Percentiles rank a stretch among this genome's conserved stretches.
Conservation (phyloP, 2,113 vertebrate genomes). For the Blennius ocellaris region DNA sequence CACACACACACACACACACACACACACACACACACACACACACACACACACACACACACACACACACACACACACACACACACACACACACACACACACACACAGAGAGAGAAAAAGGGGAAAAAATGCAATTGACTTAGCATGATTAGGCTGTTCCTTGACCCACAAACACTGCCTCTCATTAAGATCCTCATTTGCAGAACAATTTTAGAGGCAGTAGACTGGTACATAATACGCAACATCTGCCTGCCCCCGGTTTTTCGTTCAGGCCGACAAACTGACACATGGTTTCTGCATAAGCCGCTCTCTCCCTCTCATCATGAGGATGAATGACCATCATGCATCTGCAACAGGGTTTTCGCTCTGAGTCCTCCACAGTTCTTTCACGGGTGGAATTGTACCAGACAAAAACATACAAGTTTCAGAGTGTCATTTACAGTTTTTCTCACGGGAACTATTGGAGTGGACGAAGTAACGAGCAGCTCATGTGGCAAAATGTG, state of each 20-base stretch:
- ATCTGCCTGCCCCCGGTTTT: constrained; percentile 80
- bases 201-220: constrained; percentile 81
- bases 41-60: constrained; percentile 15
- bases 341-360: constrained; percentile 55
- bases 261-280: constrained; percentile 63
- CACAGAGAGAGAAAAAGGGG: constrained; percentile 9
- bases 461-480: constrained; percentile 4
- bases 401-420: background rate
- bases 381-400: constrained; percentile 25
- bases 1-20: constrained; percentile 24
- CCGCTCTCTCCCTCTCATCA: constrained; percentile 44
- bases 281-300: constrained; percentile 72
- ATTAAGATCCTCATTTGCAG: constrained; percentile 82
- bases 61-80: constrained; percentile 22
- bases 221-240: constrained; percentile 79
- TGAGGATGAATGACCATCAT: constrained; percentile 51
- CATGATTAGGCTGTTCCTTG: constrained; percentile 80
- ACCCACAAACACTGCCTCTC: constrained; percentile 77
- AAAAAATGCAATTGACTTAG: constrained; percentile 78
- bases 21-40: constrained; percentile 8
- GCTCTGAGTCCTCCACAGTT: constrained; percentile 36
- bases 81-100: constrained; percentile 3
- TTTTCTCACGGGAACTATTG: constrained; percentile 6
- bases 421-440: background rate
- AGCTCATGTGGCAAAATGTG: background rate